These are phyloP conservation scores for Cercocebus atys DNA, from an alignment of 2,113 vertebrate genomes.

Conservation along the genomic window DNA sequence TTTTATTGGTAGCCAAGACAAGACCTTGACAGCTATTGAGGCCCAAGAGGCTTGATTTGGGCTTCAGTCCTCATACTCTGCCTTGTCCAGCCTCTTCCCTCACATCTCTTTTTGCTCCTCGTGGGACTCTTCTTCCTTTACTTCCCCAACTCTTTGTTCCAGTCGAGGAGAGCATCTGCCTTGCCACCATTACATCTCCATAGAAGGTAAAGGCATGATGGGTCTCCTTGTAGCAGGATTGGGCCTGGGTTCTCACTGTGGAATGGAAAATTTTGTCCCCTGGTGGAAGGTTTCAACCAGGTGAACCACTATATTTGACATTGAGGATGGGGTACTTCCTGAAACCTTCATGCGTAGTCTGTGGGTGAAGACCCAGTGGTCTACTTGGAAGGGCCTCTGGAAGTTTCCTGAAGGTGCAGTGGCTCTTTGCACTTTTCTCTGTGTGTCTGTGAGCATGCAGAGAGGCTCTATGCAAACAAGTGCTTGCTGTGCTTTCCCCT, in stretches of 20 bases:
- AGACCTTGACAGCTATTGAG: fast-evolving
- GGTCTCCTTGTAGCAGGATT: fast-evolving
- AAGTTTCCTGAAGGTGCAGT: fast-evolving
- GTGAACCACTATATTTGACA: too few relatives aligned
- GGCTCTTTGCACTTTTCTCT: neutral
- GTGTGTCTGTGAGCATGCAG: neutral
- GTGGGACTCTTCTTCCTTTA: fast-evolving
- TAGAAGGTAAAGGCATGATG: fast-evolving
- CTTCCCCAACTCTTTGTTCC: neutral
- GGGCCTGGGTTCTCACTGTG: neutral
- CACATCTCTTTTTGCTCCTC: fast-evolving
- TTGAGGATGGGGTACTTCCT: neutral
- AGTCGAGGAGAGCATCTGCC: neutral
- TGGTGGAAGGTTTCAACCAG: neutral
- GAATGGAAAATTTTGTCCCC: too few relatives aligned
- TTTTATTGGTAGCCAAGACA: neutral
- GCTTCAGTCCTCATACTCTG: fast-evolving
- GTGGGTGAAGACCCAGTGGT: neutral
- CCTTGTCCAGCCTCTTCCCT: fast-evolving
- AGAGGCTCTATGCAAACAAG: too few relatives aligned
- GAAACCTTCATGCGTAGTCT: fast-evolving
- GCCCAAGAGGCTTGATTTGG: neutral
- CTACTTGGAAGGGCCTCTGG: neutral
- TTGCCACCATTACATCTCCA: fast-evolving
- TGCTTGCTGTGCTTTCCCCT: too few relatives aligned